Base-by-base conservation (phyloP, 2,113 vertebrate species). In the Porphyrio hochstetteri region DNA sequence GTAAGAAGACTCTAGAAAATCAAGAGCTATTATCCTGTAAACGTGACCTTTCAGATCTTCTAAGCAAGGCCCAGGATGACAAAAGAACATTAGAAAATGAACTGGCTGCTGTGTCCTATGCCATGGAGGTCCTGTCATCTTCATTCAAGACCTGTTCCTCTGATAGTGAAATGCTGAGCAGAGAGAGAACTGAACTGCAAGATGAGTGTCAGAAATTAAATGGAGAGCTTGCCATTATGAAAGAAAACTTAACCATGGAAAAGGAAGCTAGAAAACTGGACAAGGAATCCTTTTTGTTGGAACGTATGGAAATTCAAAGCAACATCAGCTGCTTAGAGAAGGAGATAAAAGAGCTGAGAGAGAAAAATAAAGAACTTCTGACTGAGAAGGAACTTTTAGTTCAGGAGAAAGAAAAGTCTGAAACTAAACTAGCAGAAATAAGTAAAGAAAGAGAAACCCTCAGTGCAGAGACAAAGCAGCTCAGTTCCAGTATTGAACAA, bases 31-130 rank as follows among this genome's bases (percentile, higher is more conserved):
- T 44, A 7, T 91, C 97, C 88, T 97, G 97, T 79, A 98, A 98
- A 70, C 78, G 86, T 20, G 95, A 97, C 67, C 96, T 99, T 67
- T 96, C 97, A 14, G 28, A 76, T 60, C 79, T 97, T 82, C 90
- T 99, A 24, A 96, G 98, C 74, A 98, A 98, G 88, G 95, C 95
- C 25, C 97, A 98, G 65, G 80, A 56, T 16, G 97, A 97, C 69
- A 98, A 85, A 71, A 97, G 83, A 15, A 79, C 61, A 0, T 68
- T 98, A 7, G 98, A 98, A 69, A 93, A 81, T 2, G 98, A 98
- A 57, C 90, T 97, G 64, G 82, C 77, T 4, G 93, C 86, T 44
- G 79, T 98, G 6, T 93, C 97, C 21, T 95, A 60, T 13, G 98
- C 98, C 5, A 95, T 97, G 64, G 91, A 97, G 50, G 93, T 95